phyloP scores from a whole-genome alignment of 2,888 invertebrate species.

The Plebejus argus region DNA sequence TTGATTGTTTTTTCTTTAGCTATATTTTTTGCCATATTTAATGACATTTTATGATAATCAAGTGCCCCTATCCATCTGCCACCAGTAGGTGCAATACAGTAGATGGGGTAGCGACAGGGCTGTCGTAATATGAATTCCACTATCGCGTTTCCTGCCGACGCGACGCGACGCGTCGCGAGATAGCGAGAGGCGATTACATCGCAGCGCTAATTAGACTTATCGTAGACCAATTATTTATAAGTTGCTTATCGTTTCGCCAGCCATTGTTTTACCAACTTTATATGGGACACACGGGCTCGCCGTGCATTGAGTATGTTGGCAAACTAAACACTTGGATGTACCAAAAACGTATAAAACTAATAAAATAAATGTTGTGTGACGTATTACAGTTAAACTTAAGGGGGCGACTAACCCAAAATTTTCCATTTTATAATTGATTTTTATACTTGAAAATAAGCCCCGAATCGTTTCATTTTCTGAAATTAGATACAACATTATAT shows the following conservation, averaged over 20 bases:
- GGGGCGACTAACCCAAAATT: too few species aligned
- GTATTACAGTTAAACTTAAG: too few species aligned
- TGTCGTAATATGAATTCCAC: conserved; percentile 33
- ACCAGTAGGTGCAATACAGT: neutral
- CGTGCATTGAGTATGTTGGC: conserved; percentile 37
- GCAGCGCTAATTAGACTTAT: conserved; percentile 71
- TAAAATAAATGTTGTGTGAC: too few species aligned
- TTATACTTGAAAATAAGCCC: too few species aligned
- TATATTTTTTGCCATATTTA: too few species aligned
- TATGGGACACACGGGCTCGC: conserved; percentile 49
- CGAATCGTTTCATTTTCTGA: too few species aligned
- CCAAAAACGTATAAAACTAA: too few species aligned
- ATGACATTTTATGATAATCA: neutral
- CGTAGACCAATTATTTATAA: conserved; percentile 77
- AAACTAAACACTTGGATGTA: neutral
- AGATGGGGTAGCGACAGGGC: neutral
- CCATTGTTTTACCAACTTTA: conserved; percentile 58
- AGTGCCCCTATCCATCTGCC: neutral
- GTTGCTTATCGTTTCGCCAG: conserved; percentile 62
- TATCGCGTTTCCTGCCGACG: conserved; percentile 57
- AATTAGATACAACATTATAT: too few species aligned
- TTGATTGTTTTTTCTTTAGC: too few species aligned
- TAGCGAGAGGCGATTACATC: conserved; percentile 63
- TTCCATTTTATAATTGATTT: too few species aligned
- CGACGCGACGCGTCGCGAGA: conserved; percentile 51